A percentile compares a stretch with the other conserved stretches of the same genome.
phyloP scores from a whole-genome alignment of 2,888 invertebrate genomes.

The Tenthredo livida region DNA sequence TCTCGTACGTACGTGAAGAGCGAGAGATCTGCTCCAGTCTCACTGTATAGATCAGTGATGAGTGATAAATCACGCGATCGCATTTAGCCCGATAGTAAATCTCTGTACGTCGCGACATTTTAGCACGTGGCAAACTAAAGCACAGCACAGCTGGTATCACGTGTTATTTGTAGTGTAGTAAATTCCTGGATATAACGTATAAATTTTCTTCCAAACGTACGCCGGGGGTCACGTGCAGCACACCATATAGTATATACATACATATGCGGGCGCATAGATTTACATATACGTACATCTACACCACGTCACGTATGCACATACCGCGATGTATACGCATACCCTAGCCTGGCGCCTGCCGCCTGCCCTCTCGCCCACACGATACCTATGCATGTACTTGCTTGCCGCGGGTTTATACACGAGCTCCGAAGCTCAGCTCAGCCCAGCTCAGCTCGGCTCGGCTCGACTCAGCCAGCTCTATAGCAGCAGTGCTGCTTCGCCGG shows the following conservation, averaged over 20 bases:
- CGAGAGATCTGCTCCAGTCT: not conserved
- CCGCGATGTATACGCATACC: constrained; percentile 6
- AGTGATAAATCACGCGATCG: not conserved
- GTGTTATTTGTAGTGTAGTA: constrained; percentile 45
- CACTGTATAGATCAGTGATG: not conserved
- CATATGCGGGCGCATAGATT: not conserved
- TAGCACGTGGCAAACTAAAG: not conserved
- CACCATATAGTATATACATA: not conserved
- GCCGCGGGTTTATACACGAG: not conserved
- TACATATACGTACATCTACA: not conserved
- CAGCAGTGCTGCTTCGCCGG: not conserved
- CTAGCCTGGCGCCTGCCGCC: constrained; percentile 14
- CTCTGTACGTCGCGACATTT: not conserved
- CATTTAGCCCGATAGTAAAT: not conserved
- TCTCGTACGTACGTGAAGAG: not conserved
- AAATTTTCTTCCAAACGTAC: constrained; percentile 45
- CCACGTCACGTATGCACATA: not conserved
- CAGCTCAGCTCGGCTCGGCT: not conserved
- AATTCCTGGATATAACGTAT: constrained; percentile 44
- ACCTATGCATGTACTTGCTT: not conserved
- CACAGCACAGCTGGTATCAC: constrained; percentile 9
- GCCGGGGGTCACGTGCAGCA: not conserved
- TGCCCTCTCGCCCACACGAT: constrained; percentile 14
- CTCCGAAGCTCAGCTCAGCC: not conserved
- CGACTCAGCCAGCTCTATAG: not conserved